A percentile compares a stretch with the other conserved stretches of the same genome.
Conservation (phyloP, 53 echinoderm and acorn worm genomes). For the Glandiceps talaboti region DNA sequence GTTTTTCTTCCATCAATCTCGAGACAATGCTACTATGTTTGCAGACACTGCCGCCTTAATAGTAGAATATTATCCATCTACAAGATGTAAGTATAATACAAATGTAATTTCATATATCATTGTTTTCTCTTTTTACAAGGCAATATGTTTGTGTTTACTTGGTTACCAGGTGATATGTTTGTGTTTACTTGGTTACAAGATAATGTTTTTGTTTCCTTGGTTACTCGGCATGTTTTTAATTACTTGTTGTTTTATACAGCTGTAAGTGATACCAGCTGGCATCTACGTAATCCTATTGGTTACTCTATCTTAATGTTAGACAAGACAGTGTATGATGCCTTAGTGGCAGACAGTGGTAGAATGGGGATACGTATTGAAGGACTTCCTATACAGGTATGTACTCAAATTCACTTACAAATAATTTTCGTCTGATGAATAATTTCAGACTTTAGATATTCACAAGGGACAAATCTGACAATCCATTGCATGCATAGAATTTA, state of each 20-base stretch:
- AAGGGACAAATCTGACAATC: too few species aligned
- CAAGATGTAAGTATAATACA: constrained; percentile 35
- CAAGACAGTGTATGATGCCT: constrained; percentile 50
- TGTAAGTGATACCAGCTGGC: constrained; percentile 48
- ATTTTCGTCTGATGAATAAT: too few species aligned
- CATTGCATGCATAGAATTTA: too few species aligned
- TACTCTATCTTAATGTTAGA: constrained; percentile 55
- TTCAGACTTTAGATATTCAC: too few species aligned
- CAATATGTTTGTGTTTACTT: too few species aligned
- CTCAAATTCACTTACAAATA: too few species aligned
- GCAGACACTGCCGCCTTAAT: constrained; percentile 60
- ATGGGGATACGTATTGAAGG: constrained; percentile 50
- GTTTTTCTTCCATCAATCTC: constrained; percentile 47
- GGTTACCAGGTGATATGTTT: too few species aligned
- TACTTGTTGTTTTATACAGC: constrained; percentile 28
- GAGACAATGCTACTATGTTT: constrained; percentile 65
- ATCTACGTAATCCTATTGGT: constrained; percentile 38
- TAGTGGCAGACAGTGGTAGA: constrained; percentile 57
- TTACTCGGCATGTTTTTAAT: too few species aligned
- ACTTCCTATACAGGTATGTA: constrained; percentile 57
- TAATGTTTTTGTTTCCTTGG: too few species aligned
- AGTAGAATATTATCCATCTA: constrained; percentile 47
- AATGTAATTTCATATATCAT: too few species aligned
- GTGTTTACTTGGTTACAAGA: too few species aligned
- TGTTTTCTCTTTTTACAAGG: too few species aligned